phyloP scores from a whole-genome alignment of 2,113 vertebrate genomes.

The Callipepla squamata region DNA sequence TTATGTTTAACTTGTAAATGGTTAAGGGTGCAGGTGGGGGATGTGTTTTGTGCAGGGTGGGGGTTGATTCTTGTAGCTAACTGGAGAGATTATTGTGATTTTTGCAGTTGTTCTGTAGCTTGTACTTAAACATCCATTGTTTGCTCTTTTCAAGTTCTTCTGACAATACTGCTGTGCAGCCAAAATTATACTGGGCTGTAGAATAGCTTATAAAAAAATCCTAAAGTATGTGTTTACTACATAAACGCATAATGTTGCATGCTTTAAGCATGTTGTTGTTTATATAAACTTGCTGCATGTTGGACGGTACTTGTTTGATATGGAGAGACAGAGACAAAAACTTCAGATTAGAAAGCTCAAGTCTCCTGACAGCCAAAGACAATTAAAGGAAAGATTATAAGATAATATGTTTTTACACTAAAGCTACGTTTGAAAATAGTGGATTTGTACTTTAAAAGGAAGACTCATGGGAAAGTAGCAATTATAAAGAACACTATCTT shows the following conservation, averaged over 20 bases:
- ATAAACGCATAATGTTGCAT: conserved; percentile 57
- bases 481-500: conserved; percentile 26
- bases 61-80: conserved; percentile 58
- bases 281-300: conserved; percentile 74
- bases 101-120: conserved; percentile 44
- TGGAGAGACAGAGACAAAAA: conserved; percentile 52
- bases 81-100: conserved; percentile 55
- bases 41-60: conserved; percentile 60
- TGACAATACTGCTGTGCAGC: conserved; percentile 47
- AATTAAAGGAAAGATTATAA: conserved; percentile 38
- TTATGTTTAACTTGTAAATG: conserved; percentile 65
- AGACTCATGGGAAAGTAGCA: background rate
- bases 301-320: conserved; percentile 53
- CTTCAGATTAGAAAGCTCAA: conserved; percentile 64
- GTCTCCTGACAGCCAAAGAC: background rate
- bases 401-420: background rate
- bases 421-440: conserved; percentile 1
- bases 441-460: conserved; percentile 29
- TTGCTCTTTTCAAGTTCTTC: conserved; percentile 70
- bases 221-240: conserved; percentile 48
- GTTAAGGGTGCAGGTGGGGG: conserved; percentile 63
- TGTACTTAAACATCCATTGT: conserved; percentile 73
- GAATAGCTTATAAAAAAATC: conserved; percentile 27
- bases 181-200: conserved; percentile 8
- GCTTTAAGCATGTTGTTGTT: conserved; percentile 71